Percentiles rank a stretch among this genome's conserved stretches.
Evolutionary conservation across 1,140 invertebrate species (phyloP).

Genomic region (Scaptodrosophila lebanonensis): DNA sequence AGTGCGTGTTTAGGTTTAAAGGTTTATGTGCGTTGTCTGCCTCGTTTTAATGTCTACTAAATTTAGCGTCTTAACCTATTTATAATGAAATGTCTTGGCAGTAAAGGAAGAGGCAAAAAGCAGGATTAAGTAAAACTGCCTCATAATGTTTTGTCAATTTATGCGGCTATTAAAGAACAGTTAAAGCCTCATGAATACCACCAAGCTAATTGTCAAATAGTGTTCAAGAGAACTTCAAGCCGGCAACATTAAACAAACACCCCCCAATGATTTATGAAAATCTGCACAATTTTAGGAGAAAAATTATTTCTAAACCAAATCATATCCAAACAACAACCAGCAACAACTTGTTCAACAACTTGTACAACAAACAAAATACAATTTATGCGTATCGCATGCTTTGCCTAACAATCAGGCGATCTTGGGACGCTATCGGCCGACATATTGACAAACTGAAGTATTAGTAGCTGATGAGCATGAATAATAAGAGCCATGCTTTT

Average conservation of each 20-base stretch:
- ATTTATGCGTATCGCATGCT: constrained; percentile 37
- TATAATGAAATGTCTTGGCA: constrained; percentile 63
- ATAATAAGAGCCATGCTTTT: no score
- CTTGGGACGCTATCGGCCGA: no score
- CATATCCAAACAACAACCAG: no score
- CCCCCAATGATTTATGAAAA: constrained; percentile 37
- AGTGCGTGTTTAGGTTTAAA: constrained; percentile 73
- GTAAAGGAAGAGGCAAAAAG: background rate
- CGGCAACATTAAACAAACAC: constrained; percentile 49
- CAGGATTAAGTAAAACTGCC: constrained; percentile 24
- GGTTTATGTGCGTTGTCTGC: constrained; percentile 48
- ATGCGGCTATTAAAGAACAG: constrained; percentile 63
- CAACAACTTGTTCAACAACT: constrained; percentile 25
- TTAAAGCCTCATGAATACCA: constrained; percentile 49
- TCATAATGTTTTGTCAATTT: constrained; percentile 63
- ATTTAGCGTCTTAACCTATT: constrained; percentile 73
- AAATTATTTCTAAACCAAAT: constrained; percentile 38
- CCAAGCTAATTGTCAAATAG: constrained; percentile 46
- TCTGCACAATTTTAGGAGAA: constrained; percentile 15
- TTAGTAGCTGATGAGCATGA: no score
- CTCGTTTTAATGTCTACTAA: constrained; percentile 53
- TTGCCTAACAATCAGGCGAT: no score
- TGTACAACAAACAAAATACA: constrained; percentile 41
- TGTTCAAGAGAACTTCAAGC: background rate
- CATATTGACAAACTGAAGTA: no score